Base-by-base conservation (phyloP, 2,888 invertebrate genomes). In the Agapostemon virescens region DNA sequence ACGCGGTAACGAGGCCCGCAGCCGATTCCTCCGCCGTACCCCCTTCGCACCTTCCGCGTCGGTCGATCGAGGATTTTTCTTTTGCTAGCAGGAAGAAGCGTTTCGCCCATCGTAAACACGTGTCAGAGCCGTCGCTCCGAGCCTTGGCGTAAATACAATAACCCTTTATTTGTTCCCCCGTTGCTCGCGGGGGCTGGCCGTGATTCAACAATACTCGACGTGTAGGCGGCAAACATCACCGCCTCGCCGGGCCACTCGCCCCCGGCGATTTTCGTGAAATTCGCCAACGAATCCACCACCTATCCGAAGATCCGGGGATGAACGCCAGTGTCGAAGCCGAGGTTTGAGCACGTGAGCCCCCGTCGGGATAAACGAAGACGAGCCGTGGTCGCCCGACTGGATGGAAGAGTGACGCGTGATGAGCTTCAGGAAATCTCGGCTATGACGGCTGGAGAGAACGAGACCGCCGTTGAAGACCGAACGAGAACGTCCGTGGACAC, bases 131-230 rank as follows among this genome's bases (percentile, higher is more conserved):
- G 79, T 87, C 69, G 85, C 85, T 84, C 76, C 85, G 83, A 92
- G 90, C 90, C 84, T 84, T 82, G 88, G 90, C 84, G 92, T 90
- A 92, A 92, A 92, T 92, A 92, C 90, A 92, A 92, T 92, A 92
- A 92, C 92, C 92, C 92, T 92, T 92, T 92, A 92, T 92, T 92
- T 92, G 92, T 92, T 91, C 86, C 89, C 89, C 87, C 82, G 75
- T 86, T 83, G 77, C 84, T 83, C 82, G 67, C 77, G 70, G 84
- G 79, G 81, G 79, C 84, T 89, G 90, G 88, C 88, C 89, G 89
- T 91, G 92, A 91, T 92, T 92, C 92, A 92, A 92, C 92, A 92
- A 91, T 90, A 84, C 91, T 90, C 90, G 88, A 90, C 87, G 87
- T 82, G 85, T 86, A 87, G 88, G 88, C 87, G 88, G 91, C 87